Evolutionary conservation across 2,888 invertebrate genomes (phyloP), one percentile per base, ranked within the genome.

Genomic region (Drosophila antonietae): DNA sequence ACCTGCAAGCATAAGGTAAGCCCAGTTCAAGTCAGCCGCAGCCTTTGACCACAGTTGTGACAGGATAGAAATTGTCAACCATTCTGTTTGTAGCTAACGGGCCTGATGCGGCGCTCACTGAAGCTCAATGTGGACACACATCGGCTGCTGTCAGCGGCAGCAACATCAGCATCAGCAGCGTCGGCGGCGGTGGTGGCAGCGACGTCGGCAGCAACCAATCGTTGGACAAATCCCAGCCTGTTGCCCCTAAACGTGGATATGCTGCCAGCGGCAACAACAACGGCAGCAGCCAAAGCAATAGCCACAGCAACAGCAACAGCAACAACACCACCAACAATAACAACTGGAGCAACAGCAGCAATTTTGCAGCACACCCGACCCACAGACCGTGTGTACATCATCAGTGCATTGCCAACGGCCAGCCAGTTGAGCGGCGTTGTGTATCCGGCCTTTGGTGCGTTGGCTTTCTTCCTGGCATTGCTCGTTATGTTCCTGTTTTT

Each of bases 1-100:
- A 93, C 93, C 65, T 93, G 93, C 78, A 93, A 93, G 83, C 91
- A 93, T 80, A 93, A 91, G 91, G 93, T 93, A 69, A 92, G 89
- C 70, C 31, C 33, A 58, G 51, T 35, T 35, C 51, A 35, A 51
- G 28, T 31, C 15, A 20, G n/a, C 15, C 31, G n/a, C 35, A 35
- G 57, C 39, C 58, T 59, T 44, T 57, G 57, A 57, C 57, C 58
- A 9, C 18, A 28, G 28, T 37, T 37, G 20, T 39, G 33, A 58
- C 35, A 28, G 58, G 35, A 20, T 15, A 55, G 23, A 46, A 39
- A 59, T 41, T 59, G 59, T 59, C 59, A 59, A 49, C 39, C 39
- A 39, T 39, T 20, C 66, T 44, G 18, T 57, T 75, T 78, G 14
- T 78, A 93, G 91, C 75, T 91, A 33, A 92, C 91, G 47, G 92